phyloP scores from a whole-genome alignment of 2,113 vertebrate species.

The Heptranchias perlo region DNA sequence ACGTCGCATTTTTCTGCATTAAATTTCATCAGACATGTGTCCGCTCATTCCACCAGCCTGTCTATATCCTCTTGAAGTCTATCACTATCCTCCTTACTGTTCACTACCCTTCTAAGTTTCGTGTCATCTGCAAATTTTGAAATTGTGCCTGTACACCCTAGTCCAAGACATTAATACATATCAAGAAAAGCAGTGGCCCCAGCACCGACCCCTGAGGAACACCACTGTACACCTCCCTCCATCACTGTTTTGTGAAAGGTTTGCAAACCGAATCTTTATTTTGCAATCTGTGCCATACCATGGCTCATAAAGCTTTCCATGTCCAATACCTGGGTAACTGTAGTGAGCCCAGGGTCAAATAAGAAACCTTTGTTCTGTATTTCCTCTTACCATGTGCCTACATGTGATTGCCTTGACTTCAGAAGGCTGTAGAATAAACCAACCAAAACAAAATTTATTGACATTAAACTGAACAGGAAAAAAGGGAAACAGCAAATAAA shows the following conservation, averaged over 20 bases:
- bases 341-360: neutral
- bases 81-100: too few relatives aligned
- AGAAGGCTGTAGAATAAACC: neutral
- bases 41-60: too few relatives aligned
- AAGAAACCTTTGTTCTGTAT: neutral
- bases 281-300: neutral
- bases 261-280: neutral
- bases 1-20: too few relatives aligned
- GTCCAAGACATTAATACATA: too few relatives aligned
- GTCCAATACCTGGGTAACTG: neutral
- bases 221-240: too few relatives aligned
- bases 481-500: neutral
- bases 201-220: too few relatives aligned
- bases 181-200: too few relatives aligned
- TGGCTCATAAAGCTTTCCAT: neutral
- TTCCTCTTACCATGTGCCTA: neutral
- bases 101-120: too few relatives aligned
- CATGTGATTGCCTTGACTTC: neutral
- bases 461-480: neutral
- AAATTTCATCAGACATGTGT: too few relatives aligned
- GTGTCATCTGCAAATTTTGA: too few relatives aligned
- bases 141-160: too few relatives aligned
- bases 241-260: neutral
- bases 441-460: neutral
- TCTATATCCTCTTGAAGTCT: too few relatives aligned